phyloP scores from a whole-genome alignment of 2,797 vertebrate species.

The Lepidocolaptes lacrymiger region DNA sequence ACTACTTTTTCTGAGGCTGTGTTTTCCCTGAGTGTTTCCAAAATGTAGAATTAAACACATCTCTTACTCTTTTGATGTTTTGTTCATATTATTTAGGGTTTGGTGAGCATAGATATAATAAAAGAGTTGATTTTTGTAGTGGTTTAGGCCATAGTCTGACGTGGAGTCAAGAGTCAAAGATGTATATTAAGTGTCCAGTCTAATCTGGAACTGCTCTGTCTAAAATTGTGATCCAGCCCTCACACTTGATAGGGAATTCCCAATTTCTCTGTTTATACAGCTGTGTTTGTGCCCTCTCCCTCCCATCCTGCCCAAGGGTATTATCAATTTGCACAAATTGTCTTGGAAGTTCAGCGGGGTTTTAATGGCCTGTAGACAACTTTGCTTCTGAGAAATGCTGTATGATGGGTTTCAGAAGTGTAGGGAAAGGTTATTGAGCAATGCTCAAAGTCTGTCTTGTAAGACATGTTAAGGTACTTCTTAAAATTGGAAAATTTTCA shows the following conservation, averaged over 20 bases:
- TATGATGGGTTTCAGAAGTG: background rate
- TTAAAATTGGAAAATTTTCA: background rate
- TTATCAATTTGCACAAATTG: background rate
- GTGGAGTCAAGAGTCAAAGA: background rate
- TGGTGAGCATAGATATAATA: accelerated
- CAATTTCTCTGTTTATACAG: background rate
- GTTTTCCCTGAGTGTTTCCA: background rate
- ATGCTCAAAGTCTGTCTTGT: background rate
- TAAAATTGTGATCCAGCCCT: background rate
- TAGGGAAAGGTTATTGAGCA: background rate
- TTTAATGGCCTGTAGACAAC: background rate
- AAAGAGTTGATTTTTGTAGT: background rate
- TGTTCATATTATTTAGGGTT: background rate
- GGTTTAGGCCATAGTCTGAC: background rate
- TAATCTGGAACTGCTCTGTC: background rate
- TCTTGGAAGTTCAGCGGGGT: accelerated
- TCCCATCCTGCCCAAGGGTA: background rate
- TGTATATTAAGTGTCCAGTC: background rate
- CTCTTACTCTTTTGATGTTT: background rate
- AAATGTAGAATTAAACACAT: background rate
- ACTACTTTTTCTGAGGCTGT: background rate
- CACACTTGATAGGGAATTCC: background rate
- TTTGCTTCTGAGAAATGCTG: background rate
- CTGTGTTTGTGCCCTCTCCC: background rate
- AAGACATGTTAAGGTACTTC: background rate